Evolutionary conservation across 53 echinoderm and acorn worm species (phyloP), one percentile per base, ranked within the genome.

Genomic region (Stichopus horrens): DNA sequence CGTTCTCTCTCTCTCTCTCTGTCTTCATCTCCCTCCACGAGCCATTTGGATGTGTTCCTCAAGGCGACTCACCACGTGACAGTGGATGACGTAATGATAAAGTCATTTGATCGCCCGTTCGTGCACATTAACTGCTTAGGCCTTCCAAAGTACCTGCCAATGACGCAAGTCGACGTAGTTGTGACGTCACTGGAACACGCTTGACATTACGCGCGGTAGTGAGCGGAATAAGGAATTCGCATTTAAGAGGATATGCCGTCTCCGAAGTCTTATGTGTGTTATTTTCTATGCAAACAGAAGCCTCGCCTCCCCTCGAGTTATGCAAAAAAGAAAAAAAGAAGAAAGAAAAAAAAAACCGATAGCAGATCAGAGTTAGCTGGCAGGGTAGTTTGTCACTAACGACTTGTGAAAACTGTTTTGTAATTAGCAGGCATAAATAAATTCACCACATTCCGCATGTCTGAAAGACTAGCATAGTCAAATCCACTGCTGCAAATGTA

Each of bases 121-220:
- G 79, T 79, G 79, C 79, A 55, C 79, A 79, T 79, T 79, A 79
- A 55, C 79, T 54, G 79, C 55, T 19, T 20, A 79, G 37, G 79
- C 54, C 55, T 79, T 79, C 53, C 79, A 55, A 53, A 79, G 54
- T 7, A 19, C 79, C 79, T 79, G 19, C 55, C 56, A 16, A 55
- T 79, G 79, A 79, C 79, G 79, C 79, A 79, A 51, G 79, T 19
- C 55, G 54, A 79, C 79, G 79, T 79, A 54, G 79, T 79, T 79
- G 79, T 79, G 79, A 53, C 79, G 79, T 79, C 79, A 79, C 79
- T 79, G 79, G 52, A 79, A 79, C 79, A 9, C 79, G 79, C 54
- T 79, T 79, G 79, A 79, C 79, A 79, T 79, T 79, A 79, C 79
- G 79, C 53, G 55, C 79, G 79, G 79, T 55, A 55, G 54, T 51